phyloP scores from a whole-genome alignment of 37 sponge, comb jelly and placozoan species.

The Oscarella lobularis region DNA sequence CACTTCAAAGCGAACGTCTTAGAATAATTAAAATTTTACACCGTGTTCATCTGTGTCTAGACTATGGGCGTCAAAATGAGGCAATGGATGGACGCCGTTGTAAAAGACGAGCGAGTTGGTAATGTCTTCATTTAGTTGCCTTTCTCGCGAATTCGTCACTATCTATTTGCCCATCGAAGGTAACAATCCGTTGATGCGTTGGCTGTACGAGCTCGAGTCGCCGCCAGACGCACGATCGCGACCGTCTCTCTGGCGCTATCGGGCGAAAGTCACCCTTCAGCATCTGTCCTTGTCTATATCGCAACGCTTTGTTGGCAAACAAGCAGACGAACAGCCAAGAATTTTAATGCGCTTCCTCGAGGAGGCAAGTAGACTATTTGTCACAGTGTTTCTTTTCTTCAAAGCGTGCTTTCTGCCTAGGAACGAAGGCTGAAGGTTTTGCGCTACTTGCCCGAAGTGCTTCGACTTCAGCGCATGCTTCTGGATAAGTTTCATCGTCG shows the following conservation, averaged over 20 bases:
- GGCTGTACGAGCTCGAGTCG: neutral
- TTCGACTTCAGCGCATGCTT: slow-evolving; percentile 34
- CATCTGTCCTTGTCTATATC: slow-evolving; percentile 27
- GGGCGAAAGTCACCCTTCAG: slow-evolving; percentile 35
- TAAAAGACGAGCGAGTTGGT: neutral
- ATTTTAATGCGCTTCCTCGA: neutral
- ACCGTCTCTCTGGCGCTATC: slow-evolving; percentile 28
- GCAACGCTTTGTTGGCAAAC: neutral
- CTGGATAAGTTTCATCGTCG: slow-evolving; percentile 24
- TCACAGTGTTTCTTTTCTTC: no score
- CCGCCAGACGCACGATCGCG: neutral
- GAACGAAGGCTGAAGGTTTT: slow-evolving; percentile 36
- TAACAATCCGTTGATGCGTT: neutral
- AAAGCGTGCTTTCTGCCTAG: neutral
- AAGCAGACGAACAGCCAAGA: no score
- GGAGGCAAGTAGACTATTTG: no score
- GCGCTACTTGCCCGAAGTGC: slow-evolving; percentile 57
- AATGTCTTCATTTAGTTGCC: neutral
- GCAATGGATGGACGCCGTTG: neutral
- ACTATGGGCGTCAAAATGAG: neutral
- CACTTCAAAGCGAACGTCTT: neutral
- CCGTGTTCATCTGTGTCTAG: neutral
- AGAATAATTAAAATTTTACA: neutral
- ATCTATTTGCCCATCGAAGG: no score
- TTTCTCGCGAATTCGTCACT: neutral